phyloP scores from a whole-genome alignment of 2,888 invertebrate genomes.

The Dasypogon diadema region DNA sequence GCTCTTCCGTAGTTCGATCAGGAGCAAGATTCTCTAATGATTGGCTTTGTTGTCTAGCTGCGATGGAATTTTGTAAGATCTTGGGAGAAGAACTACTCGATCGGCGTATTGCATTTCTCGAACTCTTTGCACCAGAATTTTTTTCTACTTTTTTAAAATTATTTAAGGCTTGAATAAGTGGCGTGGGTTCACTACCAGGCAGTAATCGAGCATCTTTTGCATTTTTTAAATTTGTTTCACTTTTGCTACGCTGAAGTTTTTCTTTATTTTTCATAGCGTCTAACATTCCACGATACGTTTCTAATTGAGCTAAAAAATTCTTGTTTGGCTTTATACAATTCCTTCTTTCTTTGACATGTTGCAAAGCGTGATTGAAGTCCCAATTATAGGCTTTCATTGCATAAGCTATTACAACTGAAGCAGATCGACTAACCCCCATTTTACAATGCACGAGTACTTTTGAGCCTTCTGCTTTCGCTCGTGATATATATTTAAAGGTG shows the following conservation, averaged over 20 bases:
- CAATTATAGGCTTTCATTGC: constrained; percentile 98
- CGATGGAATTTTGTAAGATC: constrained; percentile 60
- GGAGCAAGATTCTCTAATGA: constrained; percentile 67
- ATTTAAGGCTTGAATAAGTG: constrained; percentile 72
- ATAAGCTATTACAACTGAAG: constrained; percentile 97
- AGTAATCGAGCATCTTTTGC: constrained; percentile 73
- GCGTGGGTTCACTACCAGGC: constrained; percentile 73
- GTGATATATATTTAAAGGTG: constrained; percentile 95
- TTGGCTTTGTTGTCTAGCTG: constrained; percentile 68
- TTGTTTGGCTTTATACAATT: constrained; percentile 96
- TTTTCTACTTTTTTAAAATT: constrained; percentile 62
- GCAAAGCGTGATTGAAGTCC: constrained; percentile 89
- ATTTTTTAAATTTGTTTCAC: constrained; percentile 88
- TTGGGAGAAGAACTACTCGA: constrained; percentile 68
- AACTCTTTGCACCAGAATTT: background rate
- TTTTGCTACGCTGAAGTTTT: constrained; percentile 91
- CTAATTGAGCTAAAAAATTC: constrained; percentile 93
- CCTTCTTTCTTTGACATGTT: constrained; percentile 90
- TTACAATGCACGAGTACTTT: constrained; percentile 99
- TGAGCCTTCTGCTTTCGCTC: constrained; percentile 89
- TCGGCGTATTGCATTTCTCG: constrained; percentile 59
- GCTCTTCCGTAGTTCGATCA: constrained; percentile 70
- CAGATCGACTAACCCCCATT: constrained; percentile 98
- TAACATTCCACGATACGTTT: constrained; percentile 95
- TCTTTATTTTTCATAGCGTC: constrained; percentile 97